These are phyloP conservation scores for Psettodes erumei DNA, from an alignment of 2,113 vertebrate species.

Conservation along the genomic window DNA sequence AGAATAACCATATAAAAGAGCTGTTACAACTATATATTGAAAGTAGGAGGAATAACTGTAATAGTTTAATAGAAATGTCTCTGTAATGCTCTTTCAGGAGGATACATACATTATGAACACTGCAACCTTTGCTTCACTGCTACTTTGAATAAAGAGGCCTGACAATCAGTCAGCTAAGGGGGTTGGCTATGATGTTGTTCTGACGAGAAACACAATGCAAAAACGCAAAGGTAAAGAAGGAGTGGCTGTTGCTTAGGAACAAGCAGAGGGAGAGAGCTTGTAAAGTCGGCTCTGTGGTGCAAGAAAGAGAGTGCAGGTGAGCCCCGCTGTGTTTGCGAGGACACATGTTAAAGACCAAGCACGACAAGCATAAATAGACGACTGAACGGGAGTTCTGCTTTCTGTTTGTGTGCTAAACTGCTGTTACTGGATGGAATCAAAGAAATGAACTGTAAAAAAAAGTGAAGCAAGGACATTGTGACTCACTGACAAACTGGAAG, in stretches of 20 bases:
- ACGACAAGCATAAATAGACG: constrained; percentile 5
- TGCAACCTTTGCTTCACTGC: constrained; percentile 12
- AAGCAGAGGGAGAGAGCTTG: constrained; percentile 57
- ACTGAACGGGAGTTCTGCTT: constrained; percentile 1
- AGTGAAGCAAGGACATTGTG: not conserved
- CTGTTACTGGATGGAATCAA: constrained; percentile 14
- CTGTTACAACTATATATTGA: constrained; percentile 10
- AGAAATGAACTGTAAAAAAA: not conserved
- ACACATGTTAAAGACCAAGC: constrained; percentile 7
- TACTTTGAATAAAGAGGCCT: constrained; percentile 63
- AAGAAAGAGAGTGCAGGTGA: constrained; percentile 48
- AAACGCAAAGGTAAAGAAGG: constrained; percentile 82
- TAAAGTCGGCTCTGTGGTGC: constrained; percentile 58
- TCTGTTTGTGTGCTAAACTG: not conserved
- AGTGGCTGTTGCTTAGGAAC: constrained; percentile 81
- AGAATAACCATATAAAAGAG: constrained; percentile 40
- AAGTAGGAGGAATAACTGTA: not conserved
- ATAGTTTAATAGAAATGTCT: not conserved
- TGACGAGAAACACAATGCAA: constrained; percentile 77
- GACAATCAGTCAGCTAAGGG: constrained; percentile 53
- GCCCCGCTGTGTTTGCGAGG: constrained; percentile 42
- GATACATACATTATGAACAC: not conserved
- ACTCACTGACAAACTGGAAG: not conserved
- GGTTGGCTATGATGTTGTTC: constrained; percentile 57
- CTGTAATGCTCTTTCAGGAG: not conserved